phyloP scores from a whole-genome alignment of 2,888 invertebrate species.

The Dorcus parallelipipedus region DNA sequence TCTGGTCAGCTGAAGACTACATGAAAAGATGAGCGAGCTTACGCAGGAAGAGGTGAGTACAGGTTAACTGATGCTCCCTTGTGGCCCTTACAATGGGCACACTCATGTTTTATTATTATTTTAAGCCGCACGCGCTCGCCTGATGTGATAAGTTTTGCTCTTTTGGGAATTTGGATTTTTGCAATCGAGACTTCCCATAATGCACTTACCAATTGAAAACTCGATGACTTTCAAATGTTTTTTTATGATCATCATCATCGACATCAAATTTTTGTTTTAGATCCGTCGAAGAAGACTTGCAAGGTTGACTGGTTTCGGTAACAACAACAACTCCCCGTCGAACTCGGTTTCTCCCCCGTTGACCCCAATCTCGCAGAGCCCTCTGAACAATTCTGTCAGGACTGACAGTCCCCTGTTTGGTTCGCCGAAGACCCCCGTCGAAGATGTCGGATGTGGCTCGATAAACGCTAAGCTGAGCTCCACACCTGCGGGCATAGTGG shows the following conservation, averaged over 20 bases:
- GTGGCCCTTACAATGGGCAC: background rate
- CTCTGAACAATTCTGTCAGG: conserved; percentile 30
- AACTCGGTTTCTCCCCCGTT: conserved; percentile 52
- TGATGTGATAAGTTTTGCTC: conserved; percentile 2
- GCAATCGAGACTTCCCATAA: background rate
- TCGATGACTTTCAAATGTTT: background rate
- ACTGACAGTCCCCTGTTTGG: conserved; percentile 34
- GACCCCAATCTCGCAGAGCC: conserved; percentile 50
- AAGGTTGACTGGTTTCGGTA: conserved; percentile 59
- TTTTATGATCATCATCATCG: background rate
- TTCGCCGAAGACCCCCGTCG: conserved; percentile 19
- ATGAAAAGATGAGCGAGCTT: conserved; percentile 71
- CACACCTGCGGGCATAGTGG: background rate
- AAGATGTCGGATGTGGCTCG: conserved; percentile 10
- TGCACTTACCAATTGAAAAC: background rate
- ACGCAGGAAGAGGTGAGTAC: conserved; percentile 83
- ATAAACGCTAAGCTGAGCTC: conserved; percentile 5
- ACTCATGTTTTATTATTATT: conserved; percentile 6
- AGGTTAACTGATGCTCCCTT: conserved; percentile 1
- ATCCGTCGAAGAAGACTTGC: conserved; percentile 74
- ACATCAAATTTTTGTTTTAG: conserved; percentile 49
- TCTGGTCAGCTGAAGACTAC: conserved; percentile 16
- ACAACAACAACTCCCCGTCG: conserved; percentile 52
- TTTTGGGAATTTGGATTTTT: background rate
- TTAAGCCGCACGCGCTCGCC: background rate